A percentile compares a stretch with the other conserved stretches of the same genome.
phyloP scores from a whole-genome alignment of 2,888 invertebrate genomes.

The Lasius fuliginosus region DNA sequence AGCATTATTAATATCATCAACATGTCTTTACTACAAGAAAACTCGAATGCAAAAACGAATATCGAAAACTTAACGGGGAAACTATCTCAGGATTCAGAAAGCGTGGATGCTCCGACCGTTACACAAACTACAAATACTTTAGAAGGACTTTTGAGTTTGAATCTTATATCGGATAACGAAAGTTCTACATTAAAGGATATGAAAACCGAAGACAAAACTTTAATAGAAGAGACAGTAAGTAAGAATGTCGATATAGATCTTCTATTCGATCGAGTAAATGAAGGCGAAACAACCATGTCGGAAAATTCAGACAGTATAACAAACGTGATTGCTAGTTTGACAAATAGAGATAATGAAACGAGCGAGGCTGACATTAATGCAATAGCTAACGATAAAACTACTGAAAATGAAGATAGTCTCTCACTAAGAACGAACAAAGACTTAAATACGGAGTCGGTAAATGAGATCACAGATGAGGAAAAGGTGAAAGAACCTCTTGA shows the following conservation, averaged over 20 bases:
- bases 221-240: slow-evolving; percentile 60
- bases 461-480: slow-evolving; percentile 35
- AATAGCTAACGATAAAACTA: slow-evolving; percentile 18
- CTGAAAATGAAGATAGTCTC: slow-evolving; percentile 29
- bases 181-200: slow-evolving; percentile 54
- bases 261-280: slow-evolving; percentile 69
- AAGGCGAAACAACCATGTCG: slow-evolving; percentile 43
- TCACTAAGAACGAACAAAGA: slow-evolving; percentile 51
- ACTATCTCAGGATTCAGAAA: slow-evolving; percentile 68
- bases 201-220: slow-evolving; percentile 50
- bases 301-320: slow-evolving; percentile 69
- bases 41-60: slow-evolving; percentile 45
- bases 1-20: background rate
- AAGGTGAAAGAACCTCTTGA: slow-evolving; percentile 57
- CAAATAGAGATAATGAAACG: slow-evolving; percentile 43
- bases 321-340: slow-evolving; percentile 69
- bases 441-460: slow-evolving; percentile 29
- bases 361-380: slow-evolving; percentile 41
- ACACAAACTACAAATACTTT: slow-evolving; percentile 73
- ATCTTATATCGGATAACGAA: slow-evolving; percentile 73
- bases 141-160: slow-evolving; percentile 70
- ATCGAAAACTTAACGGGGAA: slow-evolving; percentile 65
- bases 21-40: slow-evolving; percentile 29
- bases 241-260: slow-evolving; percentile 72
- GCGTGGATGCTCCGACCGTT: slow-evolving; percentile 69